Percentiles rank a stretch among this genome's conserved stretches.
These are phyloP conservation scores for Sciurus vulgaris DNA, from an alignment of 2,797 vertebrate genomes.

Conservation along the genomic window DNA sequence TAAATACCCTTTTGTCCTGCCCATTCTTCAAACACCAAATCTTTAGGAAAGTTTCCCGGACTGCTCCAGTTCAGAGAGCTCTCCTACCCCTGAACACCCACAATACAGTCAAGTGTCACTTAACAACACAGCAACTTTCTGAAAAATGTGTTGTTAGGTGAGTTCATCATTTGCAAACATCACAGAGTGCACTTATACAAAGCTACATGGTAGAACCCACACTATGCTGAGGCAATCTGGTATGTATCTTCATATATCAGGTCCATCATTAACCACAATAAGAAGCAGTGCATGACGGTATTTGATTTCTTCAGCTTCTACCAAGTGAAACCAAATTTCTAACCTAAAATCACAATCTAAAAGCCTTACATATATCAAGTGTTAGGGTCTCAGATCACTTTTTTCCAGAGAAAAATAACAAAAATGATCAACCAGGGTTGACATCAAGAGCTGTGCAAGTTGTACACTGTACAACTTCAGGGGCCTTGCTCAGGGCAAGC, in stretches of 20 bases:
- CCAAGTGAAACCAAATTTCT: not conserved
- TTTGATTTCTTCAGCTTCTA: not conserved
- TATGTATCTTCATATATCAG: accelerated
- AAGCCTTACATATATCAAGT: not conserved
- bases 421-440: not conserved
- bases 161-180: not conserved
- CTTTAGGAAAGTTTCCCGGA: not conserved
- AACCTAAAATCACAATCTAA: not conserved
- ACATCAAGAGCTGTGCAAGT: not conserved
- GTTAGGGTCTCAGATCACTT: not conserved
- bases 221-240: not conserved
- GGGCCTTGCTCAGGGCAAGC: not conserved
- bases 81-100: not conserved
- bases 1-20: not conserved
- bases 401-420: not conserved
- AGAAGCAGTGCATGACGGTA: not conserved
- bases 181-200: not conserved
- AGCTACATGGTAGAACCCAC: not conserved
- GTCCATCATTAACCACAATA: not conserved
- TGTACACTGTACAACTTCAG: accelerated
- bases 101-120: not conserved
- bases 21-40: not conserved
- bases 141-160: not conserved
- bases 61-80: not conserved
- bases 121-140: not conserved